phyloP scores from a whole-genome alignment of 2,113 vertebrate species.

The Phasianus colchicus region DNA sequence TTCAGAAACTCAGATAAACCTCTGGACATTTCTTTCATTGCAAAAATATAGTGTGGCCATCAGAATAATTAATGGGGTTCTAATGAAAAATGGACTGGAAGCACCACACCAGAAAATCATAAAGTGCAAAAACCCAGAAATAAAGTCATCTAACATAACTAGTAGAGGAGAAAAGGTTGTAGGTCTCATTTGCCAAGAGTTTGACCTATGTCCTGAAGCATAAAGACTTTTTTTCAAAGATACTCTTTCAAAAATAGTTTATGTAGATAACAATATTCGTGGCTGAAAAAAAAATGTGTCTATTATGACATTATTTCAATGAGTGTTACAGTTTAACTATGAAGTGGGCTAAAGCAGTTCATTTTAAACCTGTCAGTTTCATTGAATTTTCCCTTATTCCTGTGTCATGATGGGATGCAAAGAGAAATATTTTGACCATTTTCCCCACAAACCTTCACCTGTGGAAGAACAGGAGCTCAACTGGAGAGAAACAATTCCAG shows the following conservation, averaged over 20 bases:
- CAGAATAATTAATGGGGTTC: not conserved
- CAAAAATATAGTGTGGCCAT: not conserved
- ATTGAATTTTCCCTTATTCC: not conserved
- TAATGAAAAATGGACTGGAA: not conserved
- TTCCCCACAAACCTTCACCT: not conserved
- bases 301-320: not conserved
- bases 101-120: not conserved
- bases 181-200: not conserved
- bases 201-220: not conserved
- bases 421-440: not conserved
- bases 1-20: not conserved
- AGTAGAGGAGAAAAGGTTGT: not conserved
- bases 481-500: not conserved
- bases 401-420: not conserved
- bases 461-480: not conserved
- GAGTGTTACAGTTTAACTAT: slow-evolving; percentile 19
- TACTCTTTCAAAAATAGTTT: not conserved
- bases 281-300: not conserved
- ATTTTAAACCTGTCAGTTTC: not conserved
- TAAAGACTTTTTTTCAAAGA: not conserved
- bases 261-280: not conserved
- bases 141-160: not conserved
- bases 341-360: not conserved
- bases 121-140: not conserved
- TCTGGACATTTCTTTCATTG: not conserved